Conservation (phyloP, 1,140 invertebrate genomes). For the Metopolophium dirhodum region DNA sequence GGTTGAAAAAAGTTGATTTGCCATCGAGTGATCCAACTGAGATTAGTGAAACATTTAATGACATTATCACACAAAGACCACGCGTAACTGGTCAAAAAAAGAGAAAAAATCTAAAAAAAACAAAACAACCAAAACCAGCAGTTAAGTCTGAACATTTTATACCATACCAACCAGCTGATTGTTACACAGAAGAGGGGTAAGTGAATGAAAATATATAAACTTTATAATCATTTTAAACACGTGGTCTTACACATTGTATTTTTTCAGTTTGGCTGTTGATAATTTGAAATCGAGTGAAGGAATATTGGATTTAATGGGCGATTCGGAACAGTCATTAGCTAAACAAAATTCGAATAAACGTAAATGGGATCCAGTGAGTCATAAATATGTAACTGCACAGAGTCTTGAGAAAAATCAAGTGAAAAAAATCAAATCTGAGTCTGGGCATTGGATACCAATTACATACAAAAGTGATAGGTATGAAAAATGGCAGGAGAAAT, state of each 20-base stretch:
- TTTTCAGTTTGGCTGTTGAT: conserved; percentile 74
- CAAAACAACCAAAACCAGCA: conserved; percentile 58
- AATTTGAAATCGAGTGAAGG: conserved; percentile 78
- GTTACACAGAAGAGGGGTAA: conserved; percentile 87
- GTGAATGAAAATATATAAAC: not conserved
- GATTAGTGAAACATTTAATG: conserved; percentile 60
- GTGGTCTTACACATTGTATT: conserved; percentile 34
- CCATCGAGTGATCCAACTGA: conserved; percentile 58
- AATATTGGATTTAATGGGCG: conserved; percentile 80
- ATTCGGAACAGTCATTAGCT: conserved; percentile 73
- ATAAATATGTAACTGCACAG: conserved; percentile 56
- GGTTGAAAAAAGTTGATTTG: conserved; percentile 25
- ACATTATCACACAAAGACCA: conserved; percentile 59
- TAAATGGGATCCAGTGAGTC: conserved; percentile 59
- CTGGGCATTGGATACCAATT: conserved; percentile 90
- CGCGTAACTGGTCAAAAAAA: conserved; percentile 60
- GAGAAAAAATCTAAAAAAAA: conserved; percentile 58
- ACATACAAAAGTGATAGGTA: conserved; percentile 92
- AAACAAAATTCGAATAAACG: conserved; percentile 60
- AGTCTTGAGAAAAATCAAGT: conserved; percentile 66
- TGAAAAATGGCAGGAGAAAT: conserved; percentile 84
- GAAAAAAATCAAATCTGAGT: conserved; percentile 92
- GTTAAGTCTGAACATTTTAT: conserved; percentile 83
- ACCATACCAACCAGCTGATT: conserved; percentile 83
- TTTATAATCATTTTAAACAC: not conserved